These are phyloP conservation scores for Trichogramma dendrolimi DNA, from an alignment of 2,888 invertebrate species.

Conservation along the genomic window DNA sequence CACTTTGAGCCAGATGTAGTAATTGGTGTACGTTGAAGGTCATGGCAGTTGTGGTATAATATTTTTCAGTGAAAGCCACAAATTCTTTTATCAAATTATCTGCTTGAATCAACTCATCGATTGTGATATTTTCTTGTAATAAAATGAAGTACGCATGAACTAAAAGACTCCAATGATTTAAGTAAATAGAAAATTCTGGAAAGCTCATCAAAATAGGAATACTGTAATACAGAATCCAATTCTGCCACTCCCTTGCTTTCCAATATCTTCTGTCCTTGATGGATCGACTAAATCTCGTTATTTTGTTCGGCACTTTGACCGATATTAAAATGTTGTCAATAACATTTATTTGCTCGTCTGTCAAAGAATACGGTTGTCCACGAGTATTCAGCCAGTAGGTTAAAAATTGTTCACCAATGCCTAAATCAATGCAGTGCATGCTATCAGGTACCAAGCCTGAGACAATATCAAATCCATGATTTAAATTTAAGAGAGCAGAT, in stretches of 20 bases:
- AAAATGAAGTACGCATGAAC: slow-evolving; percentile 1
- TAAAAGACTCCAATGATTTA: neutral
- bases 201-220: slow-evolving; percentile 13
- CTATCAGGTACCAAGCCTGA: slow-evolving; percentile 20
- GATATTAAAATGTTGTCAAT: slow-evolving; percentile 5
- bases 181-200: neutral
- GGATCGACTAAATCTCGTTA: slow-evolving; percentile 14
- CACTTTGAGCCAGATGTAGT: neutral
- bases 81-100: slow-evolving; percentile 1
- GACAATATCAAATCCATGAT: slow-evolving; percentile 23
- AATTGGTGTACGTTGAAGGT: neutral
- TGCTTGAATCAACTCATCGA: slow-evolving; percentile 23
- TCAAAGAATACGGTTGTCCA: slow-evolving; percentile 7
- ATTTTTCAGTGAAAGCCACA: neutral
- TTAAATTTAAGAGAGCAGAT: slow-evolving; percentile 15
- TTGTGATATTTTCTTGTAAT: slow-evolving; percentile 6
- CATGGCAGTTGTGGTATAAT: neutral
- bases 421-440: slow-evolving; percentile 26
- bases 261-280: slow-evolving; percentile 15
- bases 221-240: slow-evolving; percentile 29
- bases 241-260: slow-evolving; percentile 26
- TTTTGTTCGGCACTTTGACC: slow-evolving; percentile 11
- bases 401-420: slow-evolving; percentile 19
- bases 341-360: slow-evolving; percentile 5
- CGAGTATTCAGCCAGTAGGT: slow-evolving; percentile 21